Evolutionary conservation across 2,888 invertebrate species (phyloP), one percentile per base, ranked within the genome.

Genomic region (Epistrophella euchroma): DNA sequence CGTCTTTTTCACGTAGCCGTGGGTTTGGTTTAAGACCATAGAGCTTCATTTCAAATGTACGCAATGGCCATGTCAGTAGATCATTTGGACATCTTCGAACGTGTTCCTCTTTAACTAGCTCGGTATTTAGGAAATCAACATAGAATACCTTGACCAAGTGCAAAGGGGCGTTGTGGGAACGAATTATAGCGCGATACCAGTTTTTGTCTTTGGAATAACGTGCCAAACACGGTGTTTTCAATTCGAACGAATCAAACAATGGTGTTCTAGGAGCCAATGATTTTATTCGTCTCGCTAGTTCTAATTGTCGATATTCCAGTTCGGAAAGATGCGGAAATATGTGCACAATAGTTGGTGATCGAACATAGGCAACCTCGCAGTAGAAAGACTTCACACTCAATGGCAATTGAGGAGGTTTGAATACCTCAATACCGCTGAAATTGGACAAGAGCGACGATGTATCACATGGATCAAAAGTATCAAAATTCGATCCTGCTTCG

Each of bases 41-140:
- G 56, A 95, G 89, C 77, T 91, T 91, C 0, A 93, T 94, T 7
- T 93, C 90, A 22, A 94, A 90, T 11, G 93, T 93, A 0, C 93
- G 93, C 4, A 94, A 93, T 0, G 95, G 94, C 71, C 94, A 90
- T 47, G 91, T 89, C 1, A 93, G 89, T 92, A 94, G 94, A 35
- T 94, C 92, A 0, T 92, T 90, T 45, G 91, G 92, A 76, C 94
- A 94, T 89, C 93, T 93, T 76, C 93, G 93, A 0, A 94, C 91
- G 82, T 94, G 91, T 10, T 91, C 89, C 22, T 92, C 88, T 0
- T 93, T 87, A 22, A 95, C 92, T 0, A 92, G 89, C 89, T 95
- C 95, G 9, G 93, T 91, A 89, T 96, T 96, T 2, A 97, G 96
- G 89, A 94, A 97, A 91, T 97, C 97, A 0, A 97, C 94, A 91